These are phyloP conservation scores for Epistrophe grossulariae DNA, from an alignment of 2,888 invertebrate genomes.

Conservation along the genomic window DNA sequence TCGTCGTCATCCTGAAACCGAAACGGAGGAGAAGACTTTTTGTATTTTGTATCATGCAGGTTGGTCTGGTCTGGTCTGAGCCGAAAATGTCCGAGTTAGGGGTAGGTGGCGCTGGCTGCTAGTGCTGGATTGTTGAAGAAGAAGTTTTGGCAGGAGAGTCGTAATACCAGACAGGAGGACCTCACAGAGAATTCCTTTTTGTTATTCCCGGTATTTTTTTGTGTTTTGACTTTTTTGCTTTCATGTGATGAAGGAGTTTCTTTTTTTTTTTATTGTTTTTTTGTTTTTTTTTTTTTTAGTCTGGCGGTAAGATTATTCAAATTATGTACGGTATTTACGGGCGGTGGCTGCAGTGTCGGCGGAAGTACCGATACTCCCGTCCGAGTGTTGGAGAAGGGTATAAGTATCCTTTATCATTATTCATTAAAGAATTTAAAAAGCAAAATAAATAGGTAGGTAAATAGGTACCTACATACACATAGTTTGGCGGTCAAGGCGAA, in stretches of 20 bases:
- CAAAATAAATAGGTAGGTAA: background rate
- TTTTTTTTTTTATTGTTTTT: slow-evolving; percentile 15
- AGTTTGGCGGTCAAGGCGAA: slow-evolving; percentile 18
- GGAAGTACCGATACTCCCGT: slow-evolving; percentile 4
- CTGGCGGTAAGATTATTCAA: slow-evolving; percentile 39
- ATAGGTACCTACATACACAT: background rate
- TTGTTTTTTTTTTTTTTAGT: slow-evolving; percentile 14
- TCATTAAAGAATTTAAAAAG: slow-evolving; percentile 15
- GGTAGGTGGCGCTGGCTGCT: slow-evolving; percentile 33
- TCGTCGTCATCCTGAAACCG: slow-evolving; percentile 38
- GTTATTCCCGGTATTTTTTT: slow-evolving; percentile 44
- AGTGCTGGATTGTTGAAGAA: slow-evolving; percentile 37
- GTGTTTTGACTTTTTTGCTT: slow-evolving; percentile 30
- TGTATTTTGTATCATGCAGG: slow-evolving; percentile 40
- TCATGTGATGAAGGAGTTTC: slow-evolving; percentile 20
- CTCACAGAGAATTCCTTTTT: slow-evolving; percentile 56
- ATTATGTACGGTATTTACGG: slow-evolving; percentile 17
- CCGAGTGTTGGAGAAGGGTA: background rate
- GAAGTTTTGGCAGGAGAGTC: slow-evolving; percentile 69
- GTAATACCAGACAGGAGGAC: slow-evolving; percentile 72
- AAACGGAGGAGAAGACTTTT: slow-evolving; percentile 34
- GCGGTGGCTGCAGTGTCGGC: slow-evolving; percentile 14
- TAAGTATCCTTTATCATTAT: background rate
- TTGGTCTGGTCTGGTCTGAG: slow-evolving; percentile 4
- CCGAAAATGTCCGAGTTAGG: slow-evolving; percentile 5